Conservation (phyloP, 1,140 invertebrate genomes). For the Cydia strobilella region DNA sequence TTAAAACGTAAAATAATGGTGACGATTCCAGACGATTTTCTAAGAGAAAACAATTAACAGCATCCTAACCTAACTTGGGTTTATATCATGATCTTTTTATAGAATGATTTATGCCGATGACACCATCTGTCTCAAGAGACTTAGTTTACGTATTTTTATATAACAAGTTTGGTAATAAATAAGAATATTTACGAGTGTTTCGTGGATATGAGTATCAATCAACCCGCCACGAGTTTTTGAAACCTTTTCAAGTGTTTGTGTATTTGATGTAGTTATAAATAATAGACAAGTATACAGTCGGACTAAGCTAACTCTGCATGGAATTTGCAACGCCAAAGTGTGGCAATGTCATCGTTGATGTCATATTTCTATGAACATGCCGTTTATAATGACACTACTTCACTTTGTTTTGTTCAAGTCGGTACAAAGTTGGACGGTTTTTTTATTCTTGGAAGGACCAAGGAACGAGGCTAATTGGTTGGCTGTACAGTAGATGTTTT, state of each 20-base stretch:
- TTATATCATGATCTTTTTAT: background rate
- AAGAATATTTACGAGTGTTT: no score
- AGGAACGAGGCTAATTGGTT: slow-evolving; percentile 59
- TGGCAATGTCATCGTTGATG: no score
- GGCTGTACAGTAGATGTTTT: slow-evolving; percentile 72
- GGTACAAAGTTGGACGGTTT: background rate
- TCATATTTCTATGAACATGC: no score
- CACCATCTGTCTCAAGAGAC: background rate
- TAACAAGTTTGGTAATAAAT: background rate
- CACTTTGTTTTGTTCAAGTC: no score
- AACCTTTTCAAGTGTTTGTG: slow-evolving; percentile 41
- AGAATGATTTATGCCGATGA: background rate
- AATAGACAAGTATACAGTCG: no score
- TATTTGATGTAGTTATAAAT: slow-evolving; percentile 35
- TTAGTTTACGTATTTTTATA: background rate
- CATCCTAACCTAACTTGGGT: background rate
- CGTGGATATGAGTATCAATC: background rate
- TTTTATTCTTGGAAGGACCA: slow-evolving; percentile 43
- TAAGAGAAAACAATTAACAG: background rate
- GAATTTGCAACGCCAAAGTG: slow-evolving; percentile 17
- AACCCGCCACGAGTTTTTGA: slow-evolving; percentile 23
- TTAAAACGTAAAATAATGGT: no score
- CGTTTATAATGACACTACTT: no score
- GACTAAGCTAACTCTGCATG: no score
- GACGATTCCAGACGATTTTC: background rate